Percentiles rank a stretch among this genome's conserved stretches.
Conservation (phyloP, 2,113 vertebrate genomes). For the Mobula hypostoma region DNA sequence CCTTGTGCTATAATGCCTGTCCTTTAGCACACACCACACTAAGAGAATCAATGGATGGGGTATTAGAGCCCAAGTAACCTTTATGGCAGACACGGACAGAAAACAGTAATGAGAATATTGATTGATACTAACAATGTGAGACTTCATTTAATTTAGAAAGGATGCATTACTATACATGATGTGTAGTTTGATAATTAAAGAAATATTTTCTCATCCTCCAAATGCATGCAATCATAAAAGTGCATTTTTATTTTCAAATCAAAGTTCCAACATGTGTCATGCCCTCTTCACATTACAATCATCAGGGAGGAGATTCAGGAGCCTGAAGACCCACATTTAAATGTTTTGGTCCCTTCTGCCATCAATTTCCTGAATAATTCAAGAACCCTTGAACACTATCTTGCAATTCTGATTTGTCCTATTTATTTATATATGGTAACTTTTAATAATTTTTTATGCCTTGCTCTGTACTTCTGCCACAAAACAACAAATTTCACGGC, state of each 20-base stretch:
- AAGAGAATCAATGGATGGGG: neutral
- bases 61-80: neutral
- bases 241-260: neutral
- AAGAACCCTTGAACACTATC: too few relatives aligned
- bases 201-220: neutral
- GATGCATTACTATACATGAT: neutral
- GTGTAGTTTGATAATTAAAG: neutral
- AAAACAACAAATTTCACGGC: too few relatives aligned
- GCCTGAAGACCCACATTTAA: too few relatives aligned
- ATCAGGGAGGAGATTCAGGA: too few relatives aligned
- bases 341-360: too few relatives aligned
- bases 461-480: too few relatives aligned
- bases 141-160: neutral
- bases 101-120: neutral
- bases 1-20: neutral
- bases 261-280: neutral
- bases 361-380: too few relatives aligned
- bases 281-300: too few relatives aligned
- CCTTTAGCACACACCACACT: neutral
- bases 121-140: neutral
- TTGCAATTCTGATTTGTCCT: too few relatives aligned
- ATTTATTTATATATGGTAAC: too few relatives aligned
- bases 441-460: too few relatives aligned
- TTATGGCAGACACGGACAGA: neutral
- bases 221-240: neutral